Conservation (phyloP, 2,113 vertebrate genomes). For the Spermophilus dauricus region DNA sequence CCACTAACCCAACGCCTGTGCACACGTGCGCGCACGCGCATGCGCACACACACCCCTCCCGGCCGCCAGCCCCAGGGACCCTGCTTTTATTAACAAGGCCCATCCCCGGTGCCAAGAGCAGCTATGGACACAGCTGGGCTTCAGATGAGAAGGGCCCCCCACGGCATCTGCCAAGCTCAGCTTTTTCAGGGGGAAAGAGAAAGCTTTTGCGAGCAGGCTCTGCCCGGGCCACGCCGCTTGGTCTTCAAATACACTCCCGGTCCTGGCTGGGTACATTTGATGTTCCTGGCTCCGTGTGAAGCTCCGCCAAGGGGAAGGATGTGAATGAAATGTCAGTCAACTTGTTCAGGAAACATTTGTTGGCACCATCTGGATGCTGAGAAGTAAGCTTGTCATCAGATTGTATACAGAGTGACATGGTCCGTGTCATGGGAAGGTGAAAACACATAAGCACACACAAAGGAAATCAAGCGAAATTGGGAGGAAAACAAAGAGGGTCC, state of each 20-base stretch:
- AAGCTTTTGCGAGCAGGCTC: no score
- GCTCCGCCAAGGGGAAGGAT: neutral
- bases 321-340: neutral
- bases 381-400: neutral
- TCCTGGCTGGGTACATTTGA: neutral
- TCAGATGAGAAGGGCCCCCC: neutral
- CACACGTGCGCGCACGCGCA: neutral
- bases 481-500: neutral
- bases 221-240: neutral
- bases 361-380: neutral
- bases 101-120: neutral
- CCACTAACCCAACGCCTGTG: neutral
- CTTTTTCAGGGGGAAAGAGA: neutral
- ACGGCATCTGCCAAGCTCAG: conserved; percentile 4
- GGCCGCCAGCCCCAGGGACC: neutral
- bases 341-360: neutral
- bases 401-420: neutral
- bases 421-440: neutral
- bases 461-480: neutral
- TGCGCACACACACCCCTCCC: neutral
- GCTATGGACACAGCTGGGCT: neutral
- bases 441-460: neutral
- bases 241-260: neutral
- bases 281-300: neutral
- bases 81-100: neutral